Evolutionary conservation across 2,797 vertebrate species (phyloP), one percentile per base, ranked within the genome.

Genomic region (Gallirallus australis): DNA sequence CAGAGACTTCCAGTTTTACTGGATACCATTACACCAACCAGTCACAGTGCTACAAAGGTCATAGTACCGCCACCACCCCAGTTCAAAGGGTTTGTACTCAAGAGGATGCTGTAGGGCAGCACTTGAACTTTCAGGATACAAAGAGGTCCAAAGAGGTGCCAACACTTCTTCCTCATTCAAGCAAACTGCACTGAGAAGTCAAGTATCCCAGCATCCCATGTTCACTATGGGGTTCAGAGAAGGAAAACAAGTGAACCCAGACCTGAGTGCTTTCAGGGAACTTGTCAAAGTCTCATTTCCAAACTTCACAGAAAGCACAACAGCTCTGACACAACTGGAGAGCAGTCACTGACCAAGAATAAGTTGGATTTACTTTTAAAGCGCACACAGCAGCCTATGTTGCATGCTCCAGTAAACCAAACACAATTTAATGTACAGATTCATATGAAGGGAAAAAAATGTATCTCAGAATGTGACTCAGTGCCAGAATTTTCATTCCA

Each of bases 131-230:
- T 68, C 9, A 25, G 28, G 42, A 35, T 7, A 9, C 47, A 19
- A 15, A 31, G 21, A 39, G 17, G 12, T 28, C 42, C 54, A 47
- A 27, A 50, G 17, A 61, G 40, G 31, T 78, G 47, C 31, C 48
- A 63, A 27, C 14, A 1, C 8, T 33, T 56, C 37, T 35, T 14
- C 60, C 37, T 25, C 35, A 42, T 27, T 12, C 19, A 40, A 52
- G 72, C 20, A 63, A 63, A 48, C 12, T 3, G n/a, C 82, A 71
- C 5, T 0, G 0, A 78, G 37, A 3, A 3, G 27, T 37, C 30
- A 23, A 25, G 35, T 15, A 63, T 9, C 28, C 57, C 0, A 0
- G 13, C 35, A 82, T 14, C 33, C 56, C 0, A 0, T 1, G 0
- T 5, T 65, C 23, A 7, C 18, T 54, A 33, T 4, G 27, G 35